Evolutionary conservation across 2,888 invertebrate genomes (phyloP).

Genomic region (Sarcophaga caerulescens): DNA sequence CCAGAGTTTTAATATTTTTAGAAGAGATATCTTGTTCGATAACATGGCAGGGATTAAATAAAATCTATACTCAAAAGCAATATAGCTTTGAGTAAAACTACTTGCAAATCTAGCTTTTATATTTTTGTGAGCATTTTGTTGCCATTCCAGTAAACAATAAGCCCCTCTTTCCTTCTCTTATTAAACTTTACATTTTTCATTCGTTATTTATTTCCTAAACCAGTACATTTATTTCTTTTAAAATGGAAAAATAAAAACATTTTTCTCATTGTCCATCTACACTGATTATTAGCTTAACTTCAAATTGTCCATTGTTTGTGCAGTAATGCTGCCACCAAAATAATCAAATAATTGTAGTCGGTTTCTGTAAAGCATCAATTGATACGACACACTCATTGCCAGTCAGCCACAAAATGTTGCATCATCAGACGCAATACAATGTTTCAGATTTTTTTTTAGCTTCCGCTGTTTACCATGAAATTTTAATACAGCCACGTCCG

Average conservation of each 20-base stretch:
- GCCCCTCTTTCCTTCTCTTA: no score
- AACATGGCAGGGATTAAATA: no score
- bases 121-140: no score
- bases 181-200: no score
- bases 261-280: neutral
- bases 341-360: neutral
- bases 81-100: no score
- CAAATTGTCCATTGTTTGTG: neutral
- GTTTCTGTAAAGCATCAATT: neutral
- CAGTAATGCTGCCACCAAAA: neutral
- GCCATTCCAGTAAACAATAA: no score
- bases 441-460: constrained; percentile 53
- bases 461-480: constrained; percentile 57
- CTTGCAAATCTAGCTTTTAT: no score
- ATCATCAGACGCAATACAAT: constrained; percentile 36
- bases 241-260: neutral
- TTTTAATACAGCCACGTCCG: neutral
- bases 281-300: constrained; percentile 13
- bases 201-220: no score
- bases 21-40: no score
- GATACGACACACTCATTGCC: neutral
- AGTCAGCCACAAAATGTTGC: constrained; percentile 7
- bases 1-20: no score
- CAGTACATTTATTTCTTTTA: no score
- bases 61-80: no score